Percentiles rank a stretch among this genome's conserved stretches.
Evolutionary conservation across 2,888 invertebrate species (phyloP).

Genomic region (Seira ritae): DNA sequence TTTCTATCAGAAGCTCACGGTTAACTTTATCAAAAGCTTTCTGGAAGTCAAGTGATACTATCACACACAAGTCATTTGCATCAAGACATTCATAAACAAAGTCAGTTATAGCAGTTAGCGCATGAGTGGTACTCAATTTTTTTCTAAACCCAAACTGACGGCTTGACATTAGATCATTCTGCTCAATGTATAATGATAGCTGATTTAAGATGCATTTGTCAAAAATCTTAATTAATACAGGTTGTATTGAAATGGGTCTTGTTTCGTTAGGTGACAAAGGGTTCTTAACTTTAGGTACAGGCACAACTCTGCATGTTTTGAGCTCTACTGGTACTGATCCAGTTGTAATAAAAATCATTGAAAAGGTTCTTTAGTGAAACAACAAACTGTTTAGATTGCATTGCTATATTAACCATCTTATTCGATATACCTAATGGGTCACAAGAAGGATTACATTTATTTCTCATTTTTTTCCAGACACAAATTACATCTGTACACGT

Average conservation of each 20-base stretch:
- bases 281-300: conserved; percentile 41
- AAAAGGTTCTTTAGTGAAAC: background rate
- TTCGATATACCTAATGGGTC: conserved; percentile 15
- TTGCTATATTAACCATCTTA: background rate
- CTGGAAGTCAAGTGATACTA: conserved; percentile 37
- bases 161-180: conserved; percentile 11
- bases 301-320: conserved; percentile 32
- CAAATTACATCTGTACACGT: background rate
- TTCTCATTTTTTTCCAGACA: conserved; percentile 19
- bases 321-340: conserved; percentile 24
- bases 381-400: background rate
- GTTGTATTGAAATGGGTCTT: conserved; percentile 47
- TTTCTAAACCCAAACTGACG: conserved; percentile 51
- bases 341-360: conserved; percentile 18
- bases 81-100: conserved; percentile 13
- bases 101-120: conserved; percentile 33
- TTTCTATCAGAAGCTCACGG: conserved; percentile 15
- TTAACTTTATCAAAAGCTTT: conserved; percentile 47
- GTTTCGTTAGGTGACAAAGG: conserved; percentile 25
- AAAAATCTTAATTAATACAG: conserved; percentile 39
- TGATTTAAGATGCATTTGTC: conserved; percentile 43
- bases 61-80: conserved; percentile 1
- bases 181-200: background rate
- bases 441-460: background rate
- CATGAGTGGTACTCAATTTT: conserved; percentile 25